Evolutionary conservation across 2,888 invertebrate species (phyloP).

Genomic region (Leptothorax acervorum): DNA sequence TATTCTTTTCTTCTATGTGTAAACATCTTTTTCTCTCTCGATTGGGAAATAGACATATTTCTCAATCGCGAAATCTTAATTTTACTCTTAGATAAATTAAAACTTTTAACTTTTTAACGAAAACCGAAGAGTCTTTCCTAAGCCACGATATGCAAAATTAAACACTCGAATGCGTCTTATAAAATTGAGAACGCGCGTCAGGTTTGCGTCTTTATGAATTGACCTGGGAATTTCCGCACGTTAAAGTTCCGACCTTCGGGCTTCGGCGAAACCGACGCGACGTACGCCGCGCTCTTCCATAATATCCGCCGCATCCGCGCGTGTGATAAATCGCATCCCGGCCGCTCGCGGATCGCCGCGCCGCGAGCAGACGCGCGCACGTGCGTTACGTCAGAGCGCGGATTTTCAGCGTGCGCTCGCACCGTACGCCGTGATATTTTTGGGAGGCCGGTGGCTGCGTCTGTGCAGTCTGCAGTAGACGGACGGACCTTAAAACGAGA

Average conservation of each 20-base stretch:
- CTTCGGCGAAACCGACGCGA: neutral
- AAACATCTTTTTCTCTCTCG: neutral
- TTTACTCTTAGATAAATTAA: neutral
- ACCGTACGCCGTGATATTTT: conserved; percentile 42
- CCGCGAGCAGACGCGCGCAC: conserved; percentile 20
- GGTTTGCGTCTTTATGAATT: neutral
- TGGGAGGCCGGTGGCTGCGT: conserved; percentile 30
- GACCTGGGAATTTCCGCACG: neutral
- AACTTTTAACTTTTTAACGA: neutral
- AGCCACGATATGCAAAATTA: neutral
- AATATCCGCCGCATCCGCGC: neutral
- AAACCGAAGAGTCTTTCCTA: no score
- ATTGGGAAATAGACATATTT: neutral
- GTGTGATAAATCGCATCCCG: conserved; percentile 1
- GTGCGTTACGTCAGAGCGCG: conserved; percentile 48
- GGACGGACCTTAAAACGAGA: conserved; percentile 32
- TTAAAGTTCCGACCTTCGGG: neutral
- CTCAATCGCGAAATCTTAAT: neutral
- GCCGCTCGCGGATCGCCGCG: neutral
- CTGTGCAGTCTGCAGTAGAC: conserved; percentile 28
- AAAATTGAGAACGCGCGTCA: neutral
- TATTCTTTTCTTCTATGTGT: no score
- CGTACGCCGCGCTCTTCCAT: neutral
- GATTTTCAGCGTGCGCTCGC: conserved; percentile 28
- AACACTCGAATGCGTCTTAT: no score